Percentiles rank a stretch among this genome's conserved stretches.
Evolutionary conservation across 2,888 invertebrate species (phyloP).

Genomic region (Drosophila greeni): DNA sequence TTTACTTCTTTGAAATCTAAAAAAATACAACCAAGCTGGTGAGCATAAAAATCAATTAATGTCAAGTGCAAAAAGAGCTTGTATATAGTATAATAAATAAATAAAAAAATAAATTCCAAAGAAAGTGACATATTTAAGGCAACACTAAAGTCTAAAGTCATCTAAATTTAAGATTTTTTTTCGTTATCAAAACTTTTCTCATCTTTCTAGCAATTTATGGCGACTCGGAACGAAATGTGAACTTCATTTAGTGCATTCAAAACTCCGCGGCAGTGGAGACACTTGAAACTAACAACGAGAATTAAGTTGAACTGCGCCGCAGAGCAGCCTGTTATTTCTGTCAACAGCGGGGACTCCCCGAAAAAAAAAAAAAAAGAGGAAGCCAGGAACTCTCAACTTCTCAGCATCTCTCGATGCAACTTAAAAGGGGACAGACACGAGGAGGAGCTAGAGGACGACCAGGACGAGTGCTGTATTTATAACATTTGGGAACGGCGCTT

Average conservation of each 20-base stretch:
- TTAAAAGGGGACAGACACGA: constrained; percentile 40
- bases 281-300: constrained; percentile 30
- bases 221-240: neutral
- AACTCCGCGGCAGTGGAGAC: constrained; percentile 18
- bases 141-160: neutral
- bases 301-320: constrained; percentile 21
- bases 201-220: constrained; percentile 2
- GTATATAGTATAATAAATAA: neutral
- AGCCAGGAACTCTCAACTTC: constrained; percentile 50
- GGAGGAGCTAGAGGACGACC: neutral
- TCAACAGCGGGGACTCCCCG: constrained; percentile 51
- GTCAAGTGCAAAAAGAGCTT: neutral
- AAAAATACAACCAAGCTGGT: neutral
- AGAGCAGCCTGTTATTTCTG: constrained; percentile 51
- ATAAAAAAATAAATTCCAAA: neutral
- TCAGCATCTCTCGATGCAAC: constrained; percentile 57
- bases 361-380: constrained; percentile 3
- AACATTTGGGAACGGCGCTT: constrained; percentile 15
- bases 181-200: neutral
- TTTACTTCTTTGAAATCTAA: neutral
- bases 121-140: neutral
- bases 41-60: constrained; percentile 1
- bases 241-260: constrained; percentile 32
- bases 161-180: neutral
- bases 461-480: constrained; percentile 11